Evolutionary conservation across 2,797 vertebrate species (phyloP).

Genomic region (Phoxinus dragarum): DNA sequence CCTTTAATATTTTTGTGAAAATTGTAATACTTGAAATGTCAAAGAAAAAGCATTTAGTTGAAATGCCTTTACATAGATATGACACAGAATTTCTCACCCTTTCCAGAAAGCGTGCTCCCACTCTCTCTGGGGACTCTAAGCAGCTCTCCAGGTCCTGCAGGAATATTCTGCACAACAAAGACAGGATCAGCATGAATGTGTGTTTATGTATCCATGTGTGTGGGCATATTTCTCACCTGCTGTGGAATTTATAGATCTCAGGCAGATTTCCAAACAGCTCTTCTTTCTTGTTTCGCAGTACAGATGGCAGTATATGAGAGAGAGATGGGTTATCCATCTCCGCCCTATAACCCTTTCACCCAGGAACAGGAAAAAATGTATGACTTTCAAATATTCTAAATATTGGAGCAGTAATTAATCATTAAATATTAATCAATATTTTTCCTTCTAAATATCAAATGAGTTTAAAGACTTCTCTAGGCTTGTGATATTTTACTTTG

Average conservation of each 20-base stretch:
- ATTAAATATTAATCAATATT: no score
- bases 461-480: no score
- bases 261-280: conserved; percentile 96
- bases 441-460: no score
- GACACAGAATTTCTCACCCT: conserved; percentile 79
- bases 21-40: background rate
- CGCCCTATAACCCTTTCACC: conserved; percentile 88
- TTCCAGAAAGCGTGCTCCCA: conserved; percentile 90
- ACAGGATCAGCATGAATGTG: conserved; percentile 40
- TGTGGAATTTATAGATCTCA: conserved; percentile 96
- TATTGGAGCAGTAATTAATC: background rate
- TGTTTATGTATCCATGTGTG: conserved; percentile 28
- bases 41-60: background rate
- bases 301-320: conserved; percentile 84
- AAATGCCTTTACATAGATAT: background rate
- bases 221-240: conserved; percentile 80
- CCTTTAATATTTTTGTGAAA: no score
- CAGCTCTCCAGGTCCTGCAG: conserved; percentile 91
- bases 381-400: background rate
- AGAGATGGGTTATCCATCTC: conserved; percentile 95
- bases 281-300: conserved; percentile 89
- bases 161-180: conserved; percentile 84
- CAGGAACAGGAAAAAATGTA: background rate
- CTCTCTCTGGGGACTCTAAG: conserved; percentile 86
- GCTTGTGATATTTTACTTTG: no score